Conservation (phyloP, 1,140 invertebrate species). For the Ips nitidus region DNA sequence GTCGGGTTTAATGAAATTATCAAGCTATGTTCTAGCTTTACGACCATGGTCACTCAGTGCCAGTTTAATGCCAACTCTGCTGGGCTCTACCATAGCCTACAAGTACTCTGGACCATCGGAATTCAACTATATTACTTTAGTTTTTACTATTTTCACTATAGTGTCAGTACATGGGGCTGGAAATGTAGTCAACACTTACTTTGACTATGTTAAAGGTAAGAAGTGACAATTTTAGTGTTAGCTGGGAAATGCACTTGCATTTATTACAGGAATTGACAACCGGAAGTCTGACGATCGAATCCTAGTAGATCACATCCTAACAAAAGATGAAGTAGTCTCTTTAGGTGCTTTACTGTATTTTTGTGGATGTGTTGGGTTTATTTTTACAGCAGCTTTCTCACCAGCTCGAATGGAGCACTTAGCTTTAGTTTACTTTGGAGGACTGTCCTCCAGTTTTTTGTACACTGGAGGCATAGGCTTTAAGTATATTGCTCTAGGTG, state of each 20-base stretch:
- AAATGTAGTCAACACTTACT: conserved; percentile 97
- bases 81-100: conserved; percentile 85
- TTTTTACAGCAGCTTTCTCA: conserved; percentile 75
- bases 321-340: conserved; percentile 73
- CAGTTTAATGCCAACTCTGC: conserved; percentile 84
- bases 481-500: conserved; percentile 91
- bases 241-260: neutral
- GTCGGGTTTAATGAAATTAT: conserved; percentile 74
- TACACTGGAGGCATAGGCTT: conserved; percentile 92
- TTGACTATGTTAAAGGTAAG: conserved; percentile 81
- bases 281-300: conserved; percentile 90
- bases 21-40: conserved; percentile 82
- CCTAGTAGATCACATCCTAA: conserved; percentile 86
- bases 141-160: conserved; percentile 81
- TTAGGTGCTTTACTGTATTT: conserved; percentile 86
- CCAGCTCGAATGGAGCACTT: conserved; percentile 92
- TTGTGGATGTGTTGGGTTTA: conserved; percentile 85
- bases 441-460: conserved; percentile 91
- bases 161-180: conserved; percentile 92
- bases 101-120: conserved; percentile 67
- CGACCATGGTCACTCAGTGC: conserved; percentile 92
- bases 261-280: conserved; percentile 72
- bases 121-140: conserved; percentile 76
- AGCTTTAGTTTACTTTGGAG: conserved; percentile 92
- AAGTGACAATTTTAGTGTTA: conserved; percentile 4